Base-by-base conservation (phyloP, 2,888 invertebrate genomes). In the Thalpophila matura region DNA sequence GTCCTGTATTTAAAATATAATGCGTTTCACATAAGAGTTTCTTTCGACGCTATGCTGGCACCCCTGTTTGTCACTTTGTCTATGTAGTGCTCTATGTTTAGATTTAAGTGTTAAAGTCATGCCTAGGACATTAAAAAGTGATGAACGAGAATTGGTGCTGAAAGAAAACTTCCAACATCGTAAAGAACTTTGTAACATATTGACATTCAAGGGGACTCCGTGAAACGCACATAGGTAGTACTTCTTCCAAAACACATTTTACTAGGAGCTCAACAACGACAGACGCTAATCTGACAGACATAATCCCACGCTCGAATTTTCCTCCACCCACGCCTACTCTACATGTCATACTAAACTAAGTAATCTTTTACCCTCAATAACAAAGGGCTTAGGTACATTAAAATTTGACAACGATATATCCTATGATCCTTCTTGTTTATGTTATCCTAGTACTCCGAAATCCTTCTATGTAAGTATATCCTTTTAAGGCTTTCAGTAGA, bases 311-410 rank as follows among this genome's bases (percentile, higher is more conserved):
- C 18, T 47, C 26, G 14, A 42, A 64, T 47, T 38, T 68, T 26
- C 37, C 10, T 6, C 10, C 29, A 31, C 42, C 50, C 47, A 40
- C 38, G 59, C 60, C 16, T 31, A 3, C 20, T 37, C 22, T 26
- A 37, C 27, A 37, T n/a, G n/a, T n/a, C n/a, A n/a, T 68, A 59
- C 43, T 20, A 31, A 46, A 45, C 37, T 22, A 33, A 38, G 56
- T 71, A 63, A 68, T 71, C 56, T 35, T 70, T 49, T 45, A 38
- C 10, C 10, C 47, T 35, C 31, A 49, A 56, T 46, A 63, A 63
- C 33, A 46, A 45, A 31, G n/a, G 14, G 14, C 29, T 50, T 33
- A n/a, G n/a, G n/a, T n/a, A 46, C 54, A 61, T 60, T 63, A 56
- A 18, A 45, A 12, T 49, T 56, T 63, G 64, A 45, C 56, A 64